Evolutionary conservation across 2,888 invertebrate genomes (phyloP), one percentile per base, ranked within the genome.

Genomic region (Papilio gigon): DNA sequence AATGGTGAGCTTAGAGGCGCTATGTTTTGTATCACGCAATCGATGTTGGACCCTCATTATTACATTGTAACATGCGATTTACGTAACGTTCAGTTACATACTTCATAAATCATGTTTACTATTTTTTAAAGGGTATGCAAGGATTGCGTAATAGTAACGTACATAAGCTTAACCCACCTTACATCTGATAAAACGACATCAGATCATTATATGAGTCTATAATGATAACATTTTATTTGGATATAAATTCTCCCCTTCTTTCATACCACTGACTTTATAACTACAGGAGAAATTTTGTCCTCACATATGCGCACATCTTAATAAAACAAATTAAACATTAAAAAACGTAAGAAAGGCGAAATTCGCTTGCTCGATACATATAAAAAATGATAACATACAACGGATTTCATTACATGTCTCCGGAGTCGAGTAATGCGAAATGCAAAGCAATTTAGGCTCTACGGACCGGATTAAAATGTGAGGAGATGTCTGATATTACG

Each of bases 401-500:
- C 30, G 42, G 60, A 68, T 70, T 72, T 71, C 65, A 60, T 67
- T 65, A 70, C 66, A 67, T 22, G 70, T 72, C 76, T 72, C 75
- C 50, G 42, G 74, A 71, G 75, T 65, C 33, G 70, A 71, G 72
- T 73, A 73, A 72, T 73, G 69, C 74, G 73, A 79, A 77, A 76
- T 75, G 73, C 73, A 76, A 70, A 76, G 77, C 75, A 74, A 79
- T 79, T 74, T 75, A 37, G 64, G 68, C 68, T 59, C 40, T 37
- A 50, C 47, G 14, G 37, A 72, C 71, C 73, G 77, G 76, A 77
- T 78, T 72, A 75, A 70, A 56, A 30, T 30, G 59, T 14, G 58
- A 58, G 59, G 64, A 37, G 60, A 59, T 22, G 64, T 47, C 68
- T 44, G 56, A 50, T 59, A 65, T 68, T 68, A 40, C 60, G 47